A percentile compares a stretch with the other conserved stretches of the same genome.
phyloP scores from a whole-genome alignment of 2,113 vertebrate species.

The Triplophysa tibetana region DNA sequence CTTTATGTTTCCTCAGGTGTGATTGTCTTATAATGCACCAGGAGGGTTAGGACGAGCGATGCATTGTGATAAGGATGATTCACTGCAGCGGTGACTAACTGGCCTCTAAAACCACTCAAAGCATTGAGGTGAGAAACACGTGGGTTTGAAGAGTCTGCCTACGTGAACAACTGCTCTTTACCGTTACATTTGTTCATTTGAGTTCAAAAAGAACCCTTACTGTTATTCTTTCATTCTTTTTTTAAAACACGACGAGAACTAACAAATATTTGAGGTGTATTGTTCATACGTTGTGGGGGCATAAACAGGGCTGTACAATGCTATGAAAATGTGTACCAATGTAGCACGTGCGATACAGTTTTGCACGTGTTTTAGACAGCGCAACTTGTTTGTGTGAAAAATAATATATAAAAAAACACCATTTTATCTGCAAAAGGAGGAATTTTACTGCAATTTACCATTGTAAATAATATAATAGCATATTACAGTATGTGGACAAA shows the following conservation, averaged over 20 bases:
- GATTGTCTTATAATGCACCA: constrained; percentile 15
- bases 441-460: no score
- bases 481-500: no score
- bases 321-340: no score
- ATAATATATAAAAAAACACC: no score
- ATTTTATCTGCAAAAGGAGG: no score
- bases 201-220: background rate
- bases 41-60: constrained; percentile 3
- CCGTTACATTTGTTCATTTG: background rate
- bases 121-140: background rate
- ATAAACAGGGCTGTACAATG: no score
- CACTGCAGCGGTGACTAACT: constrained; percentile 33
- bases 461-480: no score
- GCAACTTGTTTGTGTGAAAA: no score
- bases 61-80: constrained; percentile 48
- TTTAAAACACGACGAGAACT: background rate
- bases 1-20: background rate
- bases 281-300: no score
- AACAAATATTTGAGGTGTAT: background rate
- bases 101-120: constrained; percentile 34
- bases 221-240: background rate
- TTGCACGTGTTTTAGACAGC: no score
- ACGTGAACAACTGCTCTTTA: constrained; percentile 15
- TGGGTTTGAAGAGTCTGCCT: constrained; percentile 26
- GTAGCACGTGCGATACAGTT: no score